A percentile compares a stretch with the other conserved stretches of the same genome.
phyloP scores from a whole-genome alignment of 2,113 vertebrate genomes.

The Actenoides lindsayi region DNA sequence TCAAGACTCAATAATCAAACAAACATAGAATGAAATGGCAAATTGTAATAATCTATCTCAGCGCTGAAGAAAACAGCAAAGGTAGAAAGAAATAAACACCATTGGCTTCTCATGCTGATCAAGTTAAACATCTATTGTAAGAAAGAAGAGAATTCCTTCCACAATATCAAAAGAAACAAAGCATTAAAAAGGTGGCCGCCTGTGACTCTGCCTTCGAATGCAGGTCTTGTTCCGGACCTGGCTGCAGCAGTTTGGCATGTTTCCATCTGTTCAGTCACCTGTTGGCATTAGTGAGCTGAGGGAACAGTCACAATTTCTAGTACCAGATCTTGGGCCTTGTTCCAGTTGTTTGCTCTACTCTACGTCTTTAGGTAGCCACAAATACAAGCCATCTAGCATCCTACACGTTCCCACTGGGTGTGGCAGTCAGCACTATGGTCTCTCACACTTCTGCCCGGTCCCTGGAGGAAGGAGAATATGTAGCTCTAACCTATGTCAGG shows the following conservation, averaged over 20 bases:
- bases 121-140: not conserved
- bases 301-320: not conserved
- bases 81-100: not conserved
- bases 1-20: not conserved
- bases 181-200: not conserved
- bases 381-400: not conserved
- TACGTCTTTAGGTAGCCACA: not conserved
- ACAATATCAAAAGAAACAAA: not conserved
- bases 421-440: not conserved
- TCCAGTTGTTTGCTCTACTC: not conserved
- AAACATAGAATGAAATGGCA: not conserved
- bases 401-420: not conserved
- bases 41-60: not conserved
- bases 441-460: not conserved
- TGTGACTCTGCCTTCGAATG: not conserved
- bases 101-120: not conserved
- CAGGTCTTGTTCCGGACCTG: not conserved
- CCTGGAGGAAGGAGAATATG: not conserved
- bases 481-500: not conserved
- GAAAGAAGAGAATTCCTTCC: not conserved
- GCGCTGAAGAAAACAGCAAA: not conserved
- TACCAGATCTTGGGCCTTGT: not conserved
- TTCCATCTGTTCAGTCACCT: not conserved
- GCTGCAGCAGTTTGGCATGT: not conserved
- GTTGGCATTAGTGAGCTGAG: not conserved